Conservation (phyloP, 1,140 invertebrate species). For the Panagrolaimus sp. region DNA sequence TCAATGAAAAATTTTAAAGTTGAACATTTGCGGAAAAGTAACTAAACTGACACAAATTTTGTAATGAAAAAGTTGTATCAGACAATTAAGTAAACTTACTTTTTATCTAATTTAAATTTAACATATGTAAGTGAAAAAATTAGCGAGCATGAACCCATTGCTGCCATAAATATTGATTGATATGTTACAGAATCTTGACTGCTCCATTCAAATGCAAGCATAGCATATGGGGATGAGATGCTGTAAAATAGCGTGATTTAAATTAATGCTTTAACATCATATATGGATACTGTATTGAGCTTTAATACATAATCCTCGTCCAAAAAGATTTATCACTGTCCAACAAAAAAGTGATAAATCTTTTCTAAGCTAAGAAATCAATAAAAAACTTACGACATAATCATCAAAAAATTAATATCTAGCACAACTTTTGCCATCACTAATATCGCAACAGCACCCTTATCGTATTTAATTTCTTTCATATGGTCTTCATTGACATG, state of each 20-base stretch:
- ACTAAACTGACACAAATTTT: no score
- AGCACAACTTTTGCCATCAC: slow-evolving; percentile 17
- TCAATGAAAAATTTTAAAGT: not conserved
- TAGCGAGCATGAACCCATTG: not conserved
- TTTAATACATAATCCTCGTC: no score
- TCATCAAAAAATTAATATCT: not conserved
- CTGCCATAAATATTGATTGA: slow-evolving; percentile 16
- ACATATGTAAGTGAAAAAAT: not conserved
- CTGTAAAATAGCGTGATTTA: slow-evolving; percentile 9
- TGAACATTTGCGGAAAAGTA: not conserved
- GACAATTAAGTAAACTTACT: not conserved
- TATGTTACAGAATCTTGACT: slow-evolving; percentile 18
- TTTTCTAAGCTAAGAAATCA: no score
- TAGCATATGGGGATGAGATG: slow-evolving; percentile 17
- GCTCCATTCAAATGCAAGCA: slow-evolving; percentile 23
- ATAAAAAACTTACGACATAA: slow-evolving; percentile 20
- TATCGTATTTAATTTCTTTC: slow-evolving; percentile 11
- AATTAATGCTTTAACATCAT: no score
- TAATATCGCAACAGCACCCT: slow-evolving; percentile 22
- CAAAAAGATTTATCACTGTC: no score
- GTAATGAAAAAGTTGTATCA: no score
- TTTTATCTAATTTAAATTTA: slow-evolving; percentile 7
- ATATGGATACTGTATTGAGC: no score
- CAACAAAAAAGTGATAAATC: no score
- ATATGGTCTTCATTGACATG: not conserved